A percentile compares a stretch with the other conserved stretches of the same genome.
phyloP scores from a whole-genome alignment of 2,888 invertebrate species.

The Cerceris ruficornis region DNA sequence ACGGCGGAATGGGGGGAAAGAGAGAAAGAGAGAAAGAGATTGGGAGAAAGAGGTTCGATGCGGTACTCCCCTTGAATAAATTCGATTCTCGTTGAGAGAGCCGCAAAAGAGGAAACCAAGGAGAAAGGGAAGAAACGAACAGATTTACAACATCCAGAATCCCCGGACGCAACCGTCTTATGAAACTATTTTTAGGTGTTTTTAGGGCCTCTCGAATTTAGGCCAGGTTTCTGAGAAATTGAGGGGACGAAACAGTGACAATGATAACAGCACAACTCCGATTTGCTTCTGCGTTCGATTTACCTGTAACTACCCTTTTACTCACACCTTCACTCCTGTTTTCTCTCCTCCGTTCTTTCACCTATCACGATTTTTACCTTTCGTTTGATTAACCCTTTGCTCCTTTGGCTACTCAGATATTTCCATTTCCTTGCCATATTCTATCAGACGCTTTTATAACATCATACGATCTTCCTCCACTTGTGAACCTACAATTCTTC shows the following conservation, averaged over 20 bases:
- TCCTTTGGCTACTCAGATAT: too few relatives aligned
- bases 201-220: slow-evolving; percentile 61
- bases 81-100: slow-evolving; percentile 49
- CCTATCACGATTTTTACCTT: too few relatives aligned
- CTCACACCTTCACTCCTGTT: too few relatives aligned
- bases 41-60: slow-evolving; percentile 16
- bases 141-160: slow-evolving; percentile 59
- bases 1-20: not conserved
- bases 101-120: slow-evolving; percentile 39
- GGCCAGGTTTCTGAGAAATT: slow-evolving; percentile 59
- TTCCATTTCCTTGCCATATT: too few relatives aligned
- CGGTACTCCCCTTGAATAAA: slow-evolving; percentile 27
- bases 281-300: slow-evolving; percentile 27
- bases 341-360: too few relatives aligned
- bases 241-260: slow-evolving; percentile 39
- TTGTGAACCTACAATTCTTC: too few relatives aligned
- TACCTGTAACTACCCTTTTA: slow-evolving; percentile 14
- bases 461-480: too few relatives aligned
- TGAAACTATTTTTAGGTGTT: slow-evolving; percentile 61
- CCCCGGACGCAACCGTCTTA: slow-evolving; percentile 58
- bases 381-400: too few relatives aligned
- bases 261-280: slow-evolving; percentile 38
- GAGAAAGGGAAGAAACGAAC: slow-evolving; percentile 50
- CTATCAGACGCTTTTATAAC: too few relatives aligned
- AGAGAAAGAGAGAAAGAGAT: not conserved